phyloP scores from a whole-genome alignment of 2,797 vertebrate genomes.

The Pipistrellus kuhlii region DNA sequence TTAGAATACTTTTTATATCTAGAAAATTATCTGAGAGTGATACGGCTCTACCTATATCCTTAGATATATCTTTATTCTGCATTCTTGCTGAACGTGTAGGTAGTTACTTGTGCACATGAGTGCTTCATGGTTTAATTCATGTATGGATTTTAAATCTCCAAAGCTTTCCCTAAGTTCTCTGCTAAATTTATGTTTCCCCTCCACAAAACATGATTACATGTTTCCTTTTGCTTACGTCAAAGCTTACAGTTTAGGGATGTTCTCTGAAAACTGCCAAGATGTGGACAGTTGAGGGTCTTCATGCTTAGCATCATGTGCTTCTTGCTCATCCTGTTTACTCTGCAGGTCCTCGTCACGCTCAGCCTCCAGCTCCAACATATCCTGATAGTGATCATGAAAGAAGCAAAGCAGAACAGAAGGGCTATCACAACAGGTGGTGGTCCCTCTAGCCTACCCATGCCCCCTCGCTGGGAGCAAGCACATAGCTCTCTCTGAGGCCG shows the following conservation, averaged over 20 bases:
- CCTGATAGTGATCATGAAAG: background rate
- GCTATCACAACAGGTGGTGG: background rate
- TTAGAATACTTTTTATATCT: background rate
- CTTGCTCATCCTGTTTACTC: background rate
- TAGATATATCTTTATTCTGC: background rate
- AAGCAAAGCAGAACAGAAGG: slow-evolving; percentile 3
- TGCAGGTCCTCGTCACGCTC: background rate
- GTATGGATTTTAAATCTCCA: background rate
- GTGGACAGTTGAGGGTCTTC: background rate
- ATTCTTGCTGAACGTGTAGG: background rate
- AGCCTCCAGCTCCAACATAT: background rate
- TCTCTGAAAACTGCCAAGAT: background rate
- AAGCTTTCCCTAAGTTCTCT: background rate
- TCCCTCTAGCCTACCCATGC: background rate
- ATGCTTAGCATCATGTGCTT: background rate
- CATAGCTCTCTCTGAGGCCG: background rate
- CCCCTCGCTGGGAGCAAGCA: background rate
- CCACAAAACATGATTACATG: background rate
- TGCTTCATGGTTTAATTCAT: background rate
- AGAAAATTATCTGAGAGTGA: slow-evolving; percentile 22
- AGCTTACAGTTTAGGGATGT: slow-evolving; percentile 51
- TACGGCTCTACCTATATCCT: background rate
- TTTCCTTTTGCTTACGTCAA: background rate
- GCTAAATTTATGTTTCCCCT: background rate
- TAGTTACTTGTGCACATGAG: no score